Conservation (phyloP, 2,888 invertebrate species). For the Agonopterix subpropinquella region DNA sequence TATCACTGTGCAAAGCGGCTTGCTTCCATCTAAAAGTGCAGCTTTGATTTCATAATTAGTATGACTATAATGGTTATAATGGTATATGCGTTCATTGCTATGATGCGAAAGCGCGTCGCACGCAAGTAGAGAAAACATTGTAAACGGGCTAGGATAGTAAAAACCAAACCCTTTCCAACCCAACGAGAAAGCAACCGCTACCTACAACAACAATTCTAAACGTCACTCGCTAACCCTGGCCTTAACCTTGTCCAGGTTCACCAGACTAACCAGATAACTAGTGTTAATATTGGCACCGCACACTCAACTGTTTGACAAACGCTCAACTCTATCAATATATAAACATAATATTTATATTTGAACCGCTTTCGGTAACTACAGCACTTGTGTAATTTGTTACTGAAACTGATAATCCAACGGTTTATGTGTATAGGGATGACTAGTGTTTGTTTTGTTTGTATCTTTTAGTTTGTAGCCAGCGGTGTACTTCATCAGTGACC, state of each 20-base stretch:
- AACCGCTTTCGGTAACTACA: slow-evolving; percentile 52
- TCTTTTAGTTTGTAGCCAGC: no score
- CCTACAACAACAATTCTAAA: slow-evolving; percentile 40
- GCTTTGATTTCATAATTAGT: no score
- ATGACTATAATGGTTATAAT: no score
- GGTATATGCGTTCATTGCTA: no score
- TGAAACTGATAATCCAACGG: slow-evolving; percentile 60
- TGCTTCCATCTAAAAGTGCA: no score
- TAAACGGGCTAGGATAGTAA: no score
- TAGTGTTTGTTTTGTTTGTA: slow-evolving; percentile 17
- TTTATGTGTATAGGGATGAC: slow-evolving; percentile 22
- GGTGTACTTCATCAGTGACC: no score
- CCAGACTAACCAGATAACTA: slow-evolving; percentile 61
- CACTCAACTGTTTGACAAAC: slow-evolving; percentile 66
- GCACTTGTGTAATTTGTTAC: slow-evolving; percentile 65
- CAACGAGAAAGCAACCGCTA: no score
- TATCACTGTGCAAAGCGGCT: no score
- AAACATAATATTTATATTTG: slow-evolving; percentile 75
- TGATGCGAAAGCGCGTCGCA: no score
- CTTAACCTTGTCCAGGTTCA: slow-evolving; percentile 61
- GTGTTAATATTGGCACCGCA: slow-evolving; percentile 73
- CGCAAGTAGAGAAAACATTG: no score
- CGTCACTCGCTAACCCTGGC: slow-evolving; percentile 54
- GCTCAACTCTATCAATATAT: slow-evolving; percentile 74
- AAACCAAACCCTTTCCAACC: no score